Evolutionary conservation across 1,140 invertebrate species (phyloP).

Genomic region (Metopolophium dirhodum): DNA sequence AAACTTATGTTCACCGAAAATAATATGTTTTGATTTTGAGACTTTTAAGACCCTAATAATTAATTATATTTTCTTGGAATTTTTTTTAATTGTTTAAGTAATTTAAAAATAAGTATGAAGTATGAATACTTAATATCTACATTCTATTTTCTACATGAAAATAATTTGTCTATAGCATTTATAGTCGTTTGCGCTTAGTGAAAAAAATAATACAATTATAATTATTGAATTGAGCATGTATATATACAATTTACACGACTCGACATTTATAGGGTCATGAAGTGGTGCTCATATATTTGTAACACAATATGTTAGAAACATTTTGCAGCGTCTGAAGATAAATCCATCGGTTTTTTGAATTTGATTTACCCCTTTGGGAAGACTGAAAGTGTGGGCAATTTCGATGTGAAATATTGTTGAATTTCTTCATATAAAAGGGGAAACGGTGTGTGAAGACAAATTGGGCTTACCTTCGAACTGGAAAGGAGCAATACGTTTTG

Average conservation of each 20-base stretch:
- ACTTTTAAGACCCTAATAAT: not conserved
- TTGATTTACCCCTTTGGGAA: conserved; percentile 29
- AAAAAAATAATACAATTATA: not conserved
- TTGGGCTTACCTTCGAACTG: not conserved
- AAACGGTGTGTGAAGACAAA: conserved; percentile 40
- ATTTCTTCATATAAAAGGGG: conserved; percentile 49
- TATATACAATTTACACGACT: not conserved
- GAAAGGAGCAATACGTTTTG: conserved; percentile 51
- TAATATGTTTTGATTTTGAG: not conserved
- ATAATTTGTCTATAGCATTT: not conserved
- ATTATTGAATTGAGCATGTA: not conserved
- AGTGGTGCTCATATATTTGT: not conserved
- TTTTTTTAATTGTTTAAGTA: not conserved
- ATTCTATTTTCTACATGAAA: not conserved
- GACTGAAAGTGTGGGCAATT: not conserved
- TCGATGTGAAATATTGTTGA: conserved; percentile 51
- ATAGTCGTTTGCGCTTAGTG: not conserved
- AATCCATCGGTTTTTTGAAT: conserved; percentile 26
- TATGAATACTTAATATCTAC: not conserved
- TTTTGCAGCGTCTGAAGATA: not conserved
- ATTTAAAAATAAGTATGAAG: not conserved
- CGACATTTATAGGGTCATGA: not conserved
- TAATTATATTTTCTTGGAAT: not conserved
- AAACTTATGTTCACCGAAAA: no score
- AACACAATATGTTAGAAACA: conserved; percentile 16